phyloP scores from a whole-genome alignment of 2,113 vertebrate genomes.

The Ailuropoda melanoleuca region DNA sequence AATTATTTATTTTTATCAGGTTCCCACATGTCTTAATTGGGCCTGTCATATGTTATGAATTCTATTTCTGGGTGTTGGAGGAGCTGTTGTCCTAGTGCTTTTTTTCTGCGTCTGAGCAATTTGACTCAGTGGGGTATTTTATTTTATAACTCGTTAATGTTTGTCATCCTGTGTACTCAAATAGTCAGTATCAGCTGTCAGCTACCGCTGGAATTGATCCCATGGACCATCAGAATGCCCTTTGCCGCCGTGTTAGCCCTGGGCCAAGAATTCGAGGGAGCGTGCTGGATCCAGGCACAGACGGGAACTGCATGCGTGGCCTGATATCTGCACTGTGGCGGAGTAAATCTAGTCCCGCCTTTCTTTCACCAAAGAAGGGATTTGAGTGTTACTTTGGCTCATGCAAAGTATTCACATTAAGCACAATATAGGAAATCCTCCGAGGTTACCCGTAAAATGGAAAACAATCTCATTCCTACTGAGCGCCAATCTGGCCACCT shows the following conservation, averaged over 20 bases:
- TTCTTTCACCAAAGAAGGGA: neutral
- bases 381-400: neutral
- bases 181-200: neutral
- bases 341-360: neutral
- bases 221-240: neutral
- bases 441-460: neutral
- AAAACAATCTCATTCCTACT: neutral
- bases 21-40: conserved; percentile 44
- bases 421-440: neutral
- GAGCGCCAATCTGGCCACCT: neutral
- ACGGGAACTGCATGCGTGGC: fast-evolving
- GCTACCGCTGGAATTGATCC: neutral
- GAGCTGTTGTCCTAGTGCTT: neutral
- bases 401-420: conserved; percentile 17
- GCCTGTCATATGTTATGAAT: conserved; percentile 28
- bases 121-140: conserved; percentile 46
- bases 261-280: neutral
- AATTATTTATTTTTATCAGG: conserved; percentile 64
- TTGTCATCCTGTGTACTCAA: conserved; percentile 2
- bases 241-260: neutral
- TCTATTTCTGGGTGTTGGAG: conserved; percentile 53
- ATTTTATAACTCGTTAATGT: conserved; percentile 52
- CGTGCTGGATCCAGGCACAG: neutral
- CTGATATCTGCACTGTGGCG: fast-evolving
- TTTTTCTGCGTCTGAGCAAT: neutral